These are phyloP conservation scores for Tachycineta bicolor DNA, from an alignment of 2,113 vertebrate genomes.

Conservation along the genomic window DNA sequence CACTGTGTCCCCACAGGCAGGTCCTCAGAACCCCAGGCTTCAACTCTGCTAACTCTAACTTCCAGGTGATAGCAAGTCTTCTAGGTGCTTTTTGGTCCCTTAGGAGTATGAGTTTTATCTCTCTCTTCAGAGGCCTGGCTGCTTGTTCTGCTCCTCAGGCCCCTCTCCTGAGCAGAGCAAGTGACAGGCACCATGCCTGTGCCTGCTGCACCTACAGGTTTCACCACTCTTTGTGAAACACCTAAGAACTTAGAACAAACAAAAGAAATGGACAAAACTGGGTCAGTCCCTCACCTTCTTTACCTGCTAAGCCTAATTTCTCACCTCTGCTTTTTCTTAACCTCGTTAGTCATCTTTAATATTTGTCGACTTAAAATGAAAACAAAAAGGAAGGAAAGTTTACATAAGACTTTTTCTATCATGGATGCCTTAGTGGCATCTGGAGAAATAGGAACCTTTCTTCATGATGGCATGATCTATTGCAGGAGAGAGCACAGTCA, in stretches of 20 bases:
- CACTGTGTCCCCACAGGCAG: background rate
- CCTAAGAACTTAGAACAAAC: background rate
- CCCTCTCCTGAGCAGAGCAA: background rate
- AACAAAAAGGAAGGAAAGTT: background rate
- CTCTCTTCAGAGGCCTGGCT: background rate
- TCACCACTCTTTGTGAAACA: background rate
- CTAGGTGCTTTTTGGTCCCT: background rate
- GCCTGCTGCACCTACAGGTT: background rate
- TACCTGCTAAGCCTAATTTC: background rate
- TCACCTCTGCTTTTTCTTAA: background rate
- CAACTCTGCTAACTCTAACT: background rate
- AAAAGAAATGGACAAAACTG: background rate
- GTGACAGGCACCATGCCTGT: accelerated
- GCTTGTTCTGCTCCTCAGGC: background rate
- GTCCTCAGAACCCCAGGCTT: background rate
- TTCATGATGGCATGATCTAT: background rate
- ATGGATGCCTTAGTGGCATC: background rate
- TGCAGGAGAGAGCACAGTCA: background rate
- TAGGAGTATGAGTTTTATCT: background rate
- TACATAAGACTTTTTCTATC: background rate
- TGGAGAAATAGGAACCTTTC: background rate
- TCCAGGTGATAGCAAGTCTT: background rate
- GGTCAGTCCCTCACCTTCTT: background rate
- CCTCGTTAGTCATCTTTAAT: background rate
- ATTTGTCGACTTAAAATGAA: background rate